Conservation (phyloP, 2,113 vertebrate species). For the Vicugna pacos region DNA sequence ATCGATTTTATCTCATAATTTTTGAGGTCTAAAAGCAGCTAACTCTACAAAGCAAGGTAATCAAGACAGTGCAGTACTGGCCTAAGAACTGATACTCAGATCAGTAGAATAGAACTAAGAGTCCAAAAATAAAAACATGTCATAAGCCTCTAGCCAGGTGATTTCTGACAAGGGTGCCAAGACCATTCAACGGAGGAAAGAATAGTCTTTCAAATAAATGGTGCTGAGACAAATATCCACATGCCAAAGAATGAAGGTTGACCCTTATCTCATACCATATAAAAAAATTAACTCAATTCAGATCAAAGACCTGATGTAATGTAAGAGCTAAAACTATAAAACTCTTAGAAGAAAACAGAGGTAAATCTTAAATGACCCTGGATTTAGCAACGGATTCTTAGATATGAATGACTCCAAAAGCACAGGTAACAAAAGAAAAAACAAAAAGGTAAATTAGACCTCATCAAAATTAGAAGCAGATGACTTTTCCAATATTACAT, state of each 20-base stretch:
- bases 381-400: neutral
- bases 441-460: neutral
- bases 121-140: neutral
- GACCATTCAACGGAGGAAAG: neutral
- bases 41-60: neutral
- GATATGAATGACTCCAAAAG: neutral
- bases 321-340: neutral
- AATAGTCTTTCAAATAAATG: neutral
- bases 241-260: neutral
- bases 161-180: neutral
- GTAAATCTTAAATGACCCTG: neutral
- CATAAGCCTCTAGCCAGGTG: neutral
- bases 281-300: neutral
- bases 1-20: conserved; percentile 4
- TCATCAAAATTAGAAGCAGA: neutral
- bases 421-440: neutral
- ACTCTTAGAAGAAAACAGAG: neutral
- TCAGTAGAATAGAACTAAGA: neutral
- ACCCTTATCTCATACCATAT: neutral
- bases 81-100: neutral
- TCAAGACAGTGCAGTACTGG: neutral
- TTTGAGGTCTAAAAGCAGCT: neutral
- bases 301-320: neutral
- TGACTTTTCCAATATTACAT: neutral
- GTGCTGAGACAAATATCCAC: neutral